Base-by-base conservation (phyloP, 2,888 invertebrate species). In the Tipula vernalis region DNA sequence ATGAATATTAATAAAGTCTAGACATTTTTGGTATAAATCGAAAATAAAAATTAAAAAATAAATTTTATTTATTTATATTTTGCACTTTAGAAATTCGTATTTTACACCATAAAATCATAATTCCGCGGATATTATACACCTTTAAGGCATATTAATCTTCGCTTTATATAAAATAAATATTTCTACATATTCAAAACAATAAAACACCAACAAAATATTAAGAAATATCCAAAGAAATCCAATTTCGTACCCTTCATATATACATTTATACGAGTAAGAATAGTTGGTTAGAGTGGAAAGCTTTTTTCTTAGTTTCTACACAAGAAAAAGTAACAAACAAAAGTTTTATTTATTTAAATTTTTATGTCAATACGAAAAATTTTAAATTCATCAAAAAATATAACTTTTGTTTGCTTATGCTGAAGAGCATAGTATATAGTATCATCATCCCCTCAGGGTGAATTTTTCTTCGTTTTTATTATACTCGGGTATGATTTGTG, bases 1-100 rank as follows among this genome's bases (percentile, higher is more conserved):
- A 71, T 71, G 71, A 71, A 71, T 71, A 71, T 71, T 71, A 71
- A 71, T 71, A 71, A 71, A 71, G 71, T 71, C 71, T 71, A 71
- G 71, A 71, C 71, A 71, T 71, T 71, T 71, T 71, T 71, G 71
- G 71, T 71, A 71, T 71, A 71, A 71, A 71, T 71, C 71, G 71
- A 71, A 28, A 71, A 71, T 57, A 57, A 71, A 71, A 71, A 71
- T 15, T 51, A 12, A 15, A 28, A 28, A 28, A 28, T 28, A 28
- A 5, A 15, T 51, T 51, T 51, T 51, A 51, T 51, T 51, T 51
- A 51, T 51, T 51, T 71, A 71, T 71, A 28, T 71, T 71, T 71
- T 71, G 71, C 71, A 71, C 71, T 71, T 71, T 71, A 71, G 71
- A 71, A 71, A 71, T 71, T 71, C 71, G 71, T 28, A 71, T 71